phyloP scores from a whole-genome alignment of 2,888 invertebrate species.

The Limenitis arthemis region DNA sequence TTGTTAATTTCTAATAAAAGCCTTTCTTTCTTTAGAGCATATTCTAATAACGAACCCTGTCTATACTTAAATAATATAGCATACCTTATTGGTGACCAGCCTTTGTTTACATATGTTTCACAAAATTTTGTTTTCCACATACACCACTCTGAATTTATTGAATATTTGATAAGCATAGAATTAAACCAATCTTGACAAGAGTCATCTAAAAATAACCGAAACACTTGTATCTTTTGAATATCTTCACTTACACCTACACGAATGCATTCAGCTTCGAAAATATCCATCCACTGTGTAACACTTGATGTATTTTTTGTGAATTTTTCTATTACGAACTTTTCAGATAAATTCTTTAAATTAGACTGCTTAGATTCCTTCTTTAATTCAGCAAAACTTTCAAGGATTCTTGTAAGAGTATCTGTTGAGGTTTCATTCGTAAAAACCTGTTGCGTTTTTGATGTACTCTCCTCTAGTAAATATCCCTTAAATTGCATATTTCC shows the following conservation, averaged over 20 bases:
- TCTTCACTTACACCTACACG: conserved; percentile 6
- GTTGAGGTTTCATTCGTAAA: not conserved
- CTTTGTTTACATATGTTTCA: conserved; percentile 26
- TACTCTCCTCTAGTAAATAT: conserved; percentile 19
- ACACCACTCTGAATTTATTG: conserved; percentile 15
- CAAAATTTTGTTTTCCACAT: conserved; percentile 15
- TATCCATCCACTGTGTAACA: conserved; percentile 16
- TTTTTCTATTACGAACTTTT: conserved; percentile 19
- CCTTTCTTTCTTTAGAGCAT: conserved; percentile 21
- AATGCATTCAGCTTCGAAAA: conserved; percentile 11
- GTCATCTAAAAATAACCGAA: conserved; percentile 17
- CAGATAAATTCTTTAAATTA: conserved; percentile 12
- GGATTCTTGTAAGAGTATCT: conserved; percentile 13
- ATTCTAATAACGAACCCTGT: conserved; percentile 19
- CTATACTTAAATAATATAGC: conserved; percentile 15
- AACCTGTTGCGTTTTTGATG: conserved; percentile 3
- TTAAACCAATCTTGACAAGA: conserved; percentile 9
- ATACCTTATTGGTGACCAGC: conserved; percentile 9
- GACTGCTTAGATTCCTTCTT: conserved; percentile 11
- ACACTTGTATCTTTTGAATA: not conserved
- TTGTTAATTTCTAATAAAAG: conserved; percentile 20
- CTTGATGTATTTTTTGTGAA: conserved; percentile 12
- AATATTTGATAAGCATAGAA: conserved; percentile 18
- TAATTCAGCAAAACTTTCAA: conserved; percentile 16
- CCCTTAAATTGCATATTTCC: conserved; percentile 24